phyloP scores from a whole-genome alignment of 2,797 vertebrate genomes.

The Rhinatrema bivittatum region DNA sequence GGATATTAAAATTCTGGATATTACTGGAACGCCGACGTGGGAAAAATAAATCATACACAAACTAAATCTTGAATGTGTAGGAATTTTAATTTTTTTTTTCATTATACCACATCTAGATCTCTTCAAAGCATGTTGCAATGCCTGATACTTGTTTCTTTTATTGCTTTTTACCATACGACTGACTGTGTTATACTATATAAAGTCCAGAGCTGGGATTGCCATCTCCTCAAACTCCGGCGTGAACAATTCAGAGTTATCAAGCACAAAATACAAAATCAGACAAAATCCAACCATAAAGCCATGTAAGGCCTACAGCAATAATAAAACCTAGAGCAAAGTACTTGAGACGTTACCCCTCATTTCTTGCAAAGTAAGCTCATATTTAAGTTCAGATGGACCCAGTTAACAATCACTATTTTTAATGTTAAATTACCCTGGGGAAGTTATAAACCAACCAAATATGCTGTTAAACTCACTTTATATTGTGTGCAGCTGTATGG shows the following conservation, averaged over 20 bases:
- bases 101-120: too few species aligned
- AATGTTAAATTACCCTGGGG: constrained; percentile 67
- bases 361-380: constrained; percentile 60
- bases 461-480: constrained; percentile 64
- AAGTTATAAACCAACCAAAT: constrained; percentile 67
- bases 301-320: constrained; percentile 42
- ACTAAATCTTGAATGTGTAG: too few species aligned
- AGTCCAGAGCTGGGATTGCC: too few species aligned
- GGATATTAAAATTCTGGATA: too few species aligned
- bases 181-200: too few species aligned
- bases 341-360: constrained; percentile 49
- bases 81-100: too few species aligned
- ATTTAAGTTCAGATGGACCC: constrained; percentile 60
- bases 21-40: too few species aligned
- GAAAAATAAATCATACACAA: too few species aligned
- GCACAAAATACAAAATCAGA: constrained; percentile 39
- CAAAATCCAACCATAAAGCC: constrained; percentile 37
- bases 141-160: too few species aligned
- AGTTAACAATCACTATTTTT: constrained; percentile 68
- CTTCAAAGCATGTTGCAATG: too few species aligned
- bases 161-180: too few species aligned
- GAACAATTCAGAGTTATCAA: not conserved
- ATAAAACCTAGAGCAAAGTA: constrained; percentile 47
- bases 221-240: not conserved
- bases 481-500: constrained; percentile 69